Base-by-base conservation (phyloP, 2,888 invertebrate species). In the Germaria angustata region DNA sequence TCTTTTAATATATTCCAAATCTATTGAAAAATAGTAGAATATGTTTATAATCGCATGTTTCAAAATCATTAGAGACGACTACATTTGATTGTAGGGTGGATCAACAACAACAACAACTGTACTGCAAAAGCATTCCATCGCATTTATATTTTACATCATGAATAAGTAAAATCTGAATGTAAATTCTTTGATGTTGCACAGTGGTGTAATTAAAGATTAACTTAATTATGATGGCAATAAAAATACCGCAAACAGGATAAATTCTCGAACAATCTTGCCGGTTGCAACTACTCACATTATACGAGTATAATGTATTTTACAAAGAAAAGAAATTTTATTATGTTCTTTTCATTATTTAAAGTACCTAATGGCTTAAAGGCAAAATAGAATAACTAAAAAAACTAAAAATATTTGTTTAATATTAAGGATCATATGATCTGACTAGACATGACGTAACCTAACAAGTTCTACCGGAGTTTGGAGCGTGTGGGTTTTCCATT, bases 161-260 rank as follows among this genome's bases (percentile, higher is more conserved):
- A 76, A 68, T 49, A 51, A 51, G 36, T 51, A 24, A 28, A 59
- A 41, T n/a, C 49, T 22, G 49, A 11, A 34, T 17, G 41, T 53
- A 78, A 55, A 46, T 17, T 32, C 5, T 46, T 49, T 46, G 11
- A 41, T 53, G 36, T 39, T 71, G 49, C 55, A 71, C 78, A 49
- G 65, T 79, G 78, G 78, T 57, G 20, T 61, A 51, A 76, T 55
- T 55, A 49, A 22, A 39, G 24, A 65, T 55, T 44, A 55, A 73
- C 65, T 65, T 55, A 53, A 61, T 73, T 53, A 63, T 41, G 20
- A 73, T 20, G 28, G 15, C n/a, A 63, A 53, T 53, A 20, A 63
- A 44, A 65, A 22, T 17, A 65, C 44, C 61, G 3, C 53, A 53
- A 20, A 32, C 61, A 41, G 11, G 4, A 53, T 51, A 63, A 63